Base-by-base conservation (phyloP, 2,797 vertebrate genomes). In the Morus bassanus region DNA sequence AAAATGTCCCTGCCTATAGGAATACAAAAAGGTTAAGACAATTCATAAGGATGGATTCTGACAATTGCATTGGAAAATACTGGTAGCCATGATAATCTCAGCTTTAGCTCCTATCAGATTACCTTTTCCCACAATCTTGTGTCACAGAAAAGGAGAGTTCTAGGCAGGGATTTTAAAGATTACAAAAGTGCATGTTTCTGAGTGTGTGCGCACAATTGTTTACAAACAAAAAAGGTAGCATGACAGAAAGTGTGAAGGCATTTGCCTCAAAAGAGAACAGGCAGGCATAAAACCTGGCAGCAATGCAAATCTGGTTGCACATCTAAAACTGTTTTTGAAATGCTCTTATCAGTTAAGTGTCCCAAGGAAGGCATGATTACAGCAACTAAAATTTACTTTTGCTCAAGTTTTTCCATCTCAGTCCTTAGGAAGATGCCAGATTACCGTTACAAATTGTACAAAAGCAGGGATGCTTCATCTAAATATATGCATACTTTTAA, bases 171-270 rank as follows among this genome's bases (percentile, higher is more conserved):
- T 70, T 75, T 89, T 16, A 74, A 93, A 78, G 9, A 72, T 65
- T 39, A 61, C 16, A 39, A 27, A 28, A 53, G 2, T 4, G 3
- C 39, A 43, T 18, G 14, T 4, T 48, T 65, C 61, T 70, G 15
- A 76, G 16, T 23, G 23, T 31, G 19, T 33, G 12, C 11, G 53
- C 24, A 33, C 3, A 65, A 45, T 8, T 10, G 11, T 48, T 78
- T 82, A 33, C 39, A 68, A 81, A 56, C 7, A 50, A 37, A 81
- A 78, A 60, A 41, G 7, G 10, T 4, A 74, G 16, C 2, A 7
- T 33, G 33, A 72, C 9, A 78, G 22, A 51, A 75, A 3, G 2
- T 0, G 0, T 56, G 57, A n/a, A 2, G 5, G 27, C 11, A 39
- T 37, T 89, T 85, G 18, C 24, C 30, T 75, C 61, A 81, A 53